These are phyloP conservation scores for Brachionus rotundiformis DNA, from an alignment of 1,140 invertebrate species.

Conservation along the genomic window DNA sequence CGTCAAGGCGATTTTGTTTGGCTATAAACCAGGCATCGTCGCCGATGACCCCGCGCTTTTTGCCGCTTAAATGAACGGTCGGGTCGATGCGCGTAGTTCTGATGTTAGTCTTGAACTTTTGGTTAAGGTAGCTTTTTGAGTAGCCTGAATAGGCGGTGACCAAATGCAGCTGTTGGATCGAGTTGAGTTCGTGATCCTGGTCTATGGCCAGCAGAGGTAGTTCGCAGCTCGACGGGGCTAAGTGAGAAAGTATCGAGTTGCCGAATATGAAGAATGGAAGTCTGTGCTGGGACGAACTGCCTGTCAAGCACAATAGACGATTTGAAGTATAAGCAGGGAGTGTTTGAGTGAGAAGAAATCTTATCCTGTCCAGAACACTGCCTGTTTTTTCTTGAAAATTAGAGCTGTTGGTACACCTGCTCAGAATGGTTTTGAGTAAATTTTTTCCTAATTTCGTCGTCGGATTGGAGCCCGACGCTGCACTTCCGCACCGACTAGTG, in stretches of 20 bases:
- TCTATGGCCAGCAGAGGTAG: neutral
- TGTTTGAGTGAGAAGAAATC: neutral
- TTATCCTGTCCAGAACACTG: neutral
- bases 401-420: neutral
- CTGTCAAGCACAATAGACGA: neutral
- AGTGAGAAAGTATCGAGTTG: neutral
- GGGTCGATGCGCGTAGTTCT: neutral
- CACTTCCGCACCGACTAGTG: conserved; percentile 9
- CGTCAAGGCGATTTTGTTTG: neutral
- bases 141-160: conserved; percentile 26
- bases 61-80: neutral
- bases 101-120: conserved; percentile 25
- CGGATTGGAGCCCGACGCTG: neutral
- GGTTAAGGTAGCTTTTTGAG: conserved; percentile 1
- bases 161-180: neutral
- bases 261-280: conserved; percentile 11
- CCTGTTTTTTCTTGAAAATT: neutral
- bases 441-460: conserved; percentile 20
- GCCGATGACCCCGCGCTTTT: conserved; percentile 36
- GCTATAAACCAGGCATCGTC: conserved; percentile 51
- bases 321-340: neutral
- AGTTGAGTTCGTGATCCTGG: neutral
- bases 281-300: neutral
- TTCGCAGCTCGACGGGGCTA: neutral
- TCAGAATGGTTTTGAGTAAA: conserved; percentile 31